A percentile compares a stretch with the other conserved stretches of the same genome.
Evolutionary conservation across 35 echinoderm and acorn worm genomes (phyloP).

Genomic region (Patiria miniata): DNA sequence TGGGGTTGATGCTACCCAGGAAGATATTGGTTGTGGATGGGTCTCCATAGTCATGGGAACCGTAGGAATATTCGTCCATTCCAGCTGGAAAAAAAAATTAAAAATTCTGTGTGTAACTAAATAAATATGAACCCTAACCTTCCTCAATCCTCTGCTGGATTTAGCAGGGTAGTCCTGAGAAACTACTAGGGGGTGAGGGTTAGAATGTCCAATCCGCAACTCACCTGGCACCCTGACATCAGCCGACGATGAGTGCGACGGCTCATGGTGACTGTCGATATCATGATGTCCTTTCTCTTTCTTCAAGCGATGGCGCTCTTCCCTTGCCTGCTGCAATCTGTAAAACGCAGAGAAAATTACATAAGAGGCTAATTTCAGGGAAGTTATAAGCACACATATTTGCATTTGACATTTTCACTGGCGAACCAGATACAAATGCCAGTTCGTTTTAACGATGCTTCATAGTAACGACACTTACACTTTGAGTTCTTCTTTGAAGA

Average conservation of each 20-base stretch:
- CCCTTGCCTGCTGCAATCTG: constrained; percentile 86
- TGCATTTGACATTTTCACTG: too few relatives aligned
- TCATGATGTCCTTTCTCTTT: constrained; percentile 27
- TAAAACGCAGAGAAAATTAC: background rate
- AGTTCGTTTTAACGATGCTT: too few relatives aligned
- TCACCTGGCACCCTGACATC: constrained; percentile 74
- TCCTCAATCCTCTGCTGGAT: too few relatives aligned
- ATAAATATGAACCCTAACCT: too few relatives aligned
- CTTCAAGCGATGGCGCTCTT: constrained; percentile 79
- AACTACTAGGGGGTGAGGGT: too few relatives aligned
- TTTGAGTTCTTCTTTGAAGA: constrained; percentile 96
- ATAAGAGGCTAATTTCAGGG: too few relatives aligned
- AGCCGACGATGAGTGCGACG: constrained; percentile 7
- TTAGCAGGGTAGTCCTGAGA: too few relatives aligned
- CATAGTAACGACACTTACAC: too few relatives aligned
- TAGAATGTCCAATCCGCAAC: too few relatives aligned
- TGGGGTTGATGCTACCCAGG: constrained; percentile 94
- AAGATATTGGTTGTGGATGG: constrained; percentile 95
- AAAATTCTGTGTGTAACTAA: background rate
- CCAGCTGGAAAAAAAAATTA: constrained; percentile 59
- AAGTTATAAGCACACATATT: too few relatives aligned
- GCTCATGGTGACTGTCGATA: constrained; percentile 34
- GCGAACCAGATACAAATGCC: too few relatives aligned
- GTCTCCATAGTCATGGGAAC: constrained; percentile 95
- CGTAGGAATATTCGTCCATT: constrained; percentile 81